Conservation (phyloP, 1,140 invertebrate genomes). For the Apis florea region DNA sequence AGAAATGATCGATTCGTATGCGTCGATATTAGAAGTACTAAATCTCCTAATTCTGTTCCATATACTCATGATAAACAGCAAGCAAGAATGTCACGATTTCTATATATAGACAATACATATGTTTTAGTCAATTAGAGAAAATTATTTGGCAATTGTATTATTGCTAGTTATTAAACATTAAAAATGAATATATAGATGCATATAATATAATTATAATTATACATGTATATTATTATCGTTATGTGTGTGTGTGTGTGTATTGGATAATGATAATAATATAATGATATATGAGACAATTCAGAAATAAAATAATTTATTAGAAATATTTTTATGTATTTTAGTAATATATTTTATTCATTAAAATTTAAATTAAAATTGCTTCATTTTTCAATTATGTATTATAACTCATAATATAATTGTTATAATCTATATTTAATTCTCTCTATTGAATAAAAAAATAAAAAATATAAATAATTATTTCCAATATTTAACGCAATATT, state of each 20-base stretch:
- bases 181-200: not conserved
- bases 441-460: not conserved
- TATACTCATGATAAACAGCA: constrained; percentile 41
- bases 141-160: not conserved
- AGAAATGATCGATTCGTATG: constrained; percentile 20
- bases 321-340: not conserved
- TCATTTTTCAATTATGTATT: not conserved
- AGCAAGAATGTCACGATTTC: constrained; percentile 25
- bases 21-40: constrained; percentile 18
- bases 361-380: not conserved
- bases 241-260: not conserved
- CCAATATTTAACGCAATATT: too few species aligned
- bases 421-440: too few species aligned
- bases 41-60: constrained; percentile 36
- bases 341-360: not conserved
- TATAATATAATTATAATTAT: not conserved
- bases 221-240: not conserved
- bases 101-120: not conserved
- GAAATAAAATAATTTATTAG: too few species aligned
- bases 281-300: too few species aligned
- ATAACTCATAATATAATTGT: too few species aligned
- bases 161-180: not conserved
- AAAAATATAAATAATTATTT: not conserved
- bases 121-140: not conserved
- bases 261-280: not conserved